Conservation (phyloP, 2,797 vertebrate species). For the Sebastes paucispinis region DNA sequence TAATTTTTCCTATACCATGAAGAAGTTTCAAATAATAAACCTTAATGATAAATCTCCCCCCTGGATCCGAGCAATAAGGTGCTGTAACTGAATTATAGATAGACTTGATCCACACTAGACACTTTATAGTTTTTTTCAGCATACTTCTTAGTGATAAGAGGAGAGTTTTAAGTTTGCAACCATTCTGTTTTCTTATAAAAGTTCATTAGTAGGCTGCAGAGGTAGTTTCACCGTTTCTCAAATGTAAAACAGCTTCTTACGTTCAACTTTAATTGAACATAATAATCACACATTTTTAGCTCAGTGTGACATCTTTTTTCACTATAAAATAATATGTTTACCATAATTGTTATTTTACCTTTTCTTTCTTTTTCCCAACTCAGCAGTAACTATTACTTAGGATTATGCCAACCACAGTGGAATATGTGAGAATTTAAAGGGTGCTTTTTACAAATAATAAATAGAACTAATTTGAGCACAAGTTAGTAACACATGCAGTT, state of each 20-base stretch:
- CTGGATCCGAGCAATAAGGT: slow-evolving; percentile 22
- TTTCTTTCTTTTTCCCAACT: neutral
- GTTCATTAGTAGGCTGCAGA: neutral
- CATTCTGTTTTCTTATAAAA: neutral
- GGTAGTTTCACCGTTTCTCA: neutral
- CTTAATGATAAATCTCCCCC: slow-evolving; percentile 34
- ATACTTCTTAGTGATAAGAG: neutral
- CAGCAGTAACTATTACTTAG: neutral
- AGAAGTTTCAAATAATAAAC: slow-evolving; percentile 44
- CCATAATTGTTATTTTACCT: neutral
- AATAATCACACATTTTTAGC: neutral
- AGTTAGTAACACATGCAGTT: neutral
- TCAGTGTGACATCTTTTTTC: too few relatives aligned
- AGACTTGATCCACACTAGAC: neutral
- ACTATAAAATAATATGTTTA: neutral
- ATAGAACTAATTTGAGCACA: neutral
- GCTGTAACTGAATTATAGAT: slow-evolving; percentile 32
- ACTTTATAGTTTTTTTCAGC: slow-evolving; percentile 3
- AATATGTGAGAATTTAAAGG: neutral
- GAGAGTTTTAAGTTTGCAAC: slow-evolving; percentile 2
- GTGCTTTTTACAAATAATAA: neutral
- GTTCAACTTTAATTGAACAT: neutral
- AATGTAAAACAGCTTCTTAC: neutral
- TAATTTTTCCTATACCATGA: slow-evolving; percentile 17
- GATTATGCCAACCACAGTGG: neutral